Base-by-base conservation (phyloP, 2,888 invertebrate species). In the Athalia rosae region DNA sequence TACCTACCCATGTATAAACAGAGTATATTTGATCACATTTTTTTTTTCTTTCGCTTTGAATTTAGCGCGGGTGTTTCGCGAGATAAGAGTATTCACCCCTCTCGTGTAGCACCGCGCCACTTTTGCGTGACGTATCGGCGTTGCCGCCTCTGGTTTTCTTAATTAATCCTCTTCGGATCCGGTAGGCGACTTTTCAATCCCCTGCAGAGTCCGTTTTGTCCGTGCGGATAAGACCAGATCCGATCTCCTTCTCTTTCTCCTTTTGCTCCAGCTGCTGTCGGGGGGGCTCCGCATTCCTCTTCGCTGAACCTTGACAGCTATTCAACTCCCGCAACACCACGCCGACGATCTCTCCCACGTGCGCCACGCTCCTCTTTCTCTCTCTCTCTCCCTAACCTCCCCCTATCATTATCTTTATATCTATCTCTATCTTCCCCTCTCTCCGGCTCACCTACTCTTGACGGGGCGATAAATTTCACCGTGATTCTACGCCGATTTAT, bases 281-380 rank as follows among this genome's bases (percentile, higher is more conserved):
- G 11, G 61, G 61, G 50, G 56, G 56, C 71, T 86, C 86, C 86
- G 86, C 86, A 85, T 85, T 84, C 84, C 86, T 83, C 81, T 86
- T 82, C 81, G 82, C 83, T 83, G 83, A 85, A 84, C 86, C 86
- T 85, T 83, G 85, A 82, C 84, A 74, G 74, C 61, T 61, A 74
- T 74, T 74, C 74, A 71, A 71, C 71, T 71, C 71, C 71, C 58
- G 71, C 71, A 71, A 67, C 67, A 53, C 67, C 71, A 41, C n/a
- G 58, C 58, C 47, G 43, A 48, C 61, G 13, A 13, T 13, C 61
- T 50, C 74, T 74, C 61, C 62, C 62, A 61, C 59, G 62, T 47
- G 61, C 74, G 11, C n/a, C 9, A 15, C 11, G 9, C 11, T 11
- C 9, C 9, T 58, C 56, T 15, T 58, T 43, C 41, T 47, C 11